Evolutionary conservation across 2,888 invertebrate species (phyloP), one percentile per base, ranked within the genome.

Genomic region (Pollenia labialis): DNA sequence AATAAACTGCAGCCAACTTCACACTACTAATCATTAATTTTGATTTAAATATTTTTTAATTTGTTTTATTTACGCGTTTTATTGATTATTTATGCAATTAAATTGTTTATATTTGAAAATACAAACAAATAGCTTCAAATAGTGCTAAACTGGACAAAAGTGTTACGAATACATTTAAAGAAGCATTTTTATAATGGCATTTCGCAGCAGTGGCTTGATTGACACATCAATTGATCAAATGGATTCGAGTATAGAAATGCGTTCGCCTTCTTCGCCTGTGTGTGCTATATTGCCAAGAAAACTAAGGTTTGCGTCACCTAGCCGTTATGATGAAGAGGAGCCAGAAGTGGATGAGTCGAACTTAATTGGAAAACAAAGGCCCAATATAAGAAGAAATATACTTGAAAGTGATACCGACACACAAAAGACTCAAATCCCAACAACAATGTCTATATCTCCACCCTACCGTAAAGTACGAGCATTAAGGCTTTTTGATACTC

Each of bases 401-500:
- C 81, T 82, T 77, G 50, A 44, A 7, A 58, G 14, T 52, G 52
- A 54, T 23, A 58, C 18, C 14, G 60, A 68, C 40, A 62, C 32
- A 74, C 12, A 89, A 85, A 81, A 87, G 32, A 56, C 81, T 23
- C 85, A 12, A 1, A 77, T 68, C 18, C 81, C 81, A 72, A 77
- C 69, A 81, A 76, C 81, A 11, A 64, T 84, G 9, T 90, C 91
- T 0, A 91, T 92, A 84, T 93, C 93, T 44, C 95, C 95, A 12
- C 95, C 95, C 0, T 95, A 95, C 89, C 94, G 95, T 88, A 94
- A 95, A 90, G 95, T 95, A 40, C 93, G 95, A 87, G 95, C 95
- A 7, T 91, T 95, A 62, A 95, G 97, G 89, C 94, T 98, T 1
- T 97, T 97, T 91, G 97, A 97, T 93, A 97, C 97, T 72, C 97